Evolutionary conservation across 1,140 invertebrate species (phyloP).

Genomic region (Lasioglossum albipes): DNA sequence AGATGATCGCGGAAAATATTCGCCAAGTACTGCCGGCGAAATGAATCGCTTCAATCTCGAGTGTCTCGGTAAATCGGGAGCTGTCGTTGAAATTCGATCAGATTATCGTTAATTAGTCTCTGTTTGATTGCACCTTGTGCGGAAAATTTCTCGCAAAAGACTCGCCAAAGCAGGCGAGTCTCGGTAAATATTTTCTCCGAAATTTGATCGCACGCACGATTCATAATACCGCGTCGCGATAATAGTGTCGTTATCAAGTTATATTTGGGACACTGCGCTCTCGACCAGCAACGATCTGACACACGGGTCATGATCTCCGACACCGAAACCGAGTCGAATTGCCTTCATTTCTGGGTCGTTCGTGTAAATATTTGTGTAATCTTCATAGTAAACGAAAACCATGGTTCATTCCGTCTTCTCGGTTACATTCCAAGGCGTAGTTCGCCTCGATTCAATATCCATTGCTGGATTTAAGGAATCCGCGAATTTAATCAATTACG

Average conservation of each 20-base stretch:
- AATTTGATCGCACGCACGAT: not conserved
- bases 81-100: not conserved
- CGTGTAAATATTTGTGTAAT: not conserved
- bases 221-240: not conserved
- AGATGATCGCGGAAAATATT: not conserved
- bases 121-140: not conserved
- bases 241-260: conserved; percentile 4
- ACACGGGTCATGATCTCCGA: conserved; percentile 10
- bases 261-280: not conserved
- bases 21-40: not conserved
- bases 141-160: not conserved
- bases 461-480: too few relatives aligned
- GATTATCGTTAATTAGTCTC: not conserved
- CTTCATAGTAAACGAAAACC: not conserved
- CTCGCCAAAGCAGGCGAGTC: not conserved
- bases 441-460: too few relatives aligned
- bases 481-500: too few relatives aligned
- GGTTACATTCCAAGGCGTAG: too few relatives aligned
- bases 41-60: not conserved
- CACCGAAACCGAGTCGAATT: conserved; percentile 2
- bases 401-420: too few relatives aligned
- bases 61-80: not conserved
- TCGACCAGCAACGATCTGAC: not conserved
- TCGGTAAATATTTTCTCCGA: conserved; percentile 17
- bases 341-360: not conserved